Conservation (phyloP, 2,797 vertebrate genomes). For the Parauchenoglanis punctatus region DNA sequence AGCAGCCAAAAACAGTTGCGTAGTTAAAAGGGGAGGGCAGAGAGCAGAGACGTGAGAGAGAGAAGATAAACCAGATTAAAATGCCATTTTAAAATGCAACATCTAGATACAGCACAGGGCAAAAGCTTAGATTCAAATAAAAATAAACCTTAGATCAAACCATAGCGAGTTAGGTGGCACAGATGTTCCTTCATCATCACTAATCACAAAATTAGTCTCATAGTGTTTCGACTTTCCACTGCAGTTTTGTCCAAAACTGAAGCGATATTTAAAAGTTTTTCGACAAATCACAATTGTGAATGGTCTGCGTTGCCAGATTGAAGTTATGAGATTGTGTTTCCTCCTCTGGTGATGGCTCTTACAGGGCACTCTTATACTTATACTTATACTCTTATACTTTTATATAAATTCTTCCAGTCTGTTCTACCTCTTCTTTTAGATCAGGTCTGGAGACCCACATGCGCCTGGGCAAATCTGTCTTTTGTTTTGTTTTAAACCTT, state of each 20-base stretch:
- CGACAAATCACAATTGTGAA: too few species aligned
- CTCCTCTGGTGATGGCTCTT: too few species aligned
- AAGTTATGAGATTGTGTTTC: too few species aligned
- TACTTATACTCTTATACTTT: too few species aligned
- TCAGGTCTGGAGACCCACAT: neutral
- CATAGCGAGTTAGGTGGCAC: neutral
- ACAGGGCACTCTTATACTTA: too few species aligned
- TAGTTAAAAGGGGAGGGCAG: constrained; percentile 34
- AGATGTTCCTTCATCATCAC: neutral
- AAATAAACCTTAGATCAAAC: neutral
- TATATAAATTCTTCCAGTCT: neutral
- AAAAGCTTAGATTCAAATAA: neutral
- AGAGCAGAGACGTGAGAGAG: constrained; percentile 73
- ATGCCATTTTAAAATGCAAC: neutral
- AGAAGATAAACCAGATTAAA: constrained; percentile 61
- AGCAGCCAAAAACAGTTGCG: constrained; percentile 21
- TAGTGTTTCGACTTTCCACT: neutral
- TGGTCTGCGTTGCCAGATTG: too few species aligned
- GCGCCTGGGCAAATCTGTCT: neutral
- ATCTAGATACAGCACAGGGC: neutral
- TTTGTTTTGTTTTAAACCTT: neutral
- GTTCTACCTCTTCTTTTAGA: neutral
- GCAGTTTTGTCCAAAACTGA: too few species aligned
- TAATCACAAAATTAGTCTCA: neutral
- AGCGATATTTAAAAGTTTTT: too few species aligned